Conservation (phyloP, 2,797 vertebrate genomes). For the Anableps anableps region DNA sequence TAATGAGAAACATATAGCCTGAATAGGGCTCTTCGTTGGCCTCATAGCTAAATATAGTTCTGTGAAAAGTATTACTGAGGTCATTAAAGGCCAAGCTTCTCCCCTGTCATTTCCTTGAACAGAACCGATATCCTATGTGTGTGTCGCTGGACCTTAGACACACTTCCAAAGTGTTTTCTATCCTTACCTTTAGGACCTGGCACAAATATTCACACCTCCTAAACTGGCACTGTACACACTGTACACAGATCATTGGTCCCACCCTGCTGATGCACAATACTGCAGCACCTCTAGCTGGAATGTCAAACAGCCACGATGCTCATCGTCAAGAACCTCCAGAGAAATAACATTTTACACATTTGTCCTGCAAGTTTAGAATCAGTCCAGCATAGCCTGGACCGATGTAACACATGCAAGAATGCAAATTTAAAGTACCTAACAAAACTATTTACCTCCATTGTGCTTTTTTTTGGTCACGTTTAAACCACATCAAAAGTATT, state of each 20-base stretch:
- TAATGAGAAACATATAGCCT: conserved; percentile 30
- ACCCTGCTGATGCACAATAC: conserved; percentile 46
- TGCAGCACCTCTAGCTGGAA: conserved; percentile 67
- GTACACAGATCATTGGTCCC: conserved; percentile 39
- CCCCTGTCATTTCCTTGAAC: conserved; percentile 31
- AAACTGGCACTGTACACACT: conserved; percentile 18
- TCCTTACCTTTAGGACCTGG: conserved; percentile 2
- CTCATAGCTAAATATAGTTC: conserved; percentile 55
- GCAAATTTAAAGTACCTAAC: neutral
- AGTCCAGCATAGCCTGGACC: neutral
- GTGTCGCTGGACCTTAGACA: conserved; percentile 21
- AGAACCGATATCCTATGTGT: neutral
- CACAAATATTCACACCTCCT: conserved; percentile 11
- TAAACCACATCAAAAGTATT: neutral
- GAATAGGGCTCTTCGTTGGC: conserved; percentile 4
- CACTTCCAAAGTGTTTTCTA: conserved; percentile 8
- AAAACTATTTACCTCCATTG: neutral
- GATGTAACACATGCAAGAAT: neutral
- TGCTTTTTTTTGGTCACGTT: neutral
- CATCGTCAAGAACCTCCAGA: conserved; percentile 55
- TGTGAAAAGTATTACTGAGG: conserved; percentile 21
- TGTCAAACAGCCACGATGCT: conserved; percentile 56
- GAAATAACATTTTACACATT: conserved; percentile 46
- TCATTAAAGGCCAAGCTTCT: conserved; percentile 40
- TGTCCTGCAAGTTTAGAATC: conserved; percentile 11